Evolutionary conservation across 2,797 vertebrate species (phyloP), one percentile per base, ranked within the genome.

Genomic region (Oophaga sylvatica): DNA sequence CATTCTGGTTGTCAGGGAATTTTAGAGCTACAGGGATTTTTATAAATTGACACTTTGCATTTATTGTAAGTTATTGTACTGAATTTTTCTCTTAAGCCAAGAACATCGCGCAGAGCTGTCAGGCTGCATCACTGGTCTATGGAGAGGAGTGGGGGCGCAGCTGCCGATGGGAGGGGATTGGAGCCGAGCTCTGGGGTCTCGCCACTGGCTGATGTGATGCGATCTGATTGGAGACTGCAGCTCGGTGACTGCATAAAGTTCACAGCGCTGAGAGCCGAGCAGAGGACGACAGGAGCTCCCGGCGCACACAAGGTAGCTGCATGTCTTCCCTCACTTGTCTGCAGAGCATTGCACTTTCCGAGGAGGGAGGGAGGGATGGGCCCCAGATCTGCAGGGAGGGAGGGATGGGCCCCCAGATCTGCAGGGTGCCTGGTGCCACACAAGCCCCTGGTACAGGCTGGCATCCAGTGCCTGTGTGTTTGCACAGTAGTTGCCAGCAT

Each of bases 201-300:
- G 60, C 45, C 26, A 22, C 29, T 57, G 3, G 11, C 12, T 76
- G 83, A 88, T 88, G 48, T 85, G 60, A 81, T 81, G 83, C 17
- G 62, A 81, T 88, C 67, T 88, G 57, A 88, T 81, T 71, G 83
- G 76, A 56, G 41, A 19, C 73, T 41, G 75, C 13, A 16, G 19
- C 75, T 53, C 78, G 31, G 60, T 35, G 57, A 19, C 67, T 3
- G 45, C 77, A 81, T 77, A 85, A 81, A 88, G 83, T 85, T 62
- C 77, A 48, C 79, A 57, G 65, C 59, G 15, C 29, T 19, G 15
- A 65, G 0, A 77, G 70, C 48, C 3, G 16, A 17, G 67, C 70
- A 48, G 6, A 75, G 57, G 45, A 68, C 29, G 5, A 57, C 10
- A 83, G 56, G 60, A 81, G 83, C 77, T 56, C 80, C 56, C 20